Percentiles rank a stretch among this genome's conserved stretches.
Conservation (phyloP, 2,113 vertebrate species). For the Baryphthengus martii region DNA sequence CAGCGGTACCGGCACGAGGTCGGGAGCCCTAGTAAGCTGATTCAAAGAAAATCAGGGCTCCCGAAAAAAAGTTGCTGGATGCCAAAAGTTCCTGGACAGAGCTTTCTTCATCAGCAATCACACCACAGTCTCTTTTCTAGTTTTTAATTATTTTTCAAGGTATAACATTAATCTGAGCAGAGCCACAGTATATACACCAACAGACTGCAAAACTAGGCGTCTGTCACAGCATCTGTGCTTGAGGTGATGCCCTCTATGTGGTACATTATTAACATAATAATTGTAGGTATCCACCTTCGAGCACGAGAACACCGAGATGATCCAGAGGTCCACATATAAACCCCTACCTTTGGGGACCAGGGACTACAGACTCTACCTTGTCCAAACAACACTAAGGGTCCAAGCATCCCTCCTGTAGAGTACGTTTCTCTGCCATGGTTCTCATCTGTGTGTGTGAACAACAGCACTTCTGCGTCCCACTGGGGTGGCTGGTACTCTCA, state of each 20-base stretch:
- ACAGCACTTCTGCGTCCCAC: not conserved
- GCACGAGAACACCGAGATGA: not conserved
- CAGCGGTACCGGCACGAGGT: accelerated
- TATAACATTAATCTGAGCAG: not conserved
- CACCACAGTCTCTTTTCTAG: not conserved
- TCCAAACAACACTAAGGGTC: not conserved
- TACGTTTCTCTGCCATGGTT: not conserved
- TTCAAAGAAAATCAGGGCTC: not conserved
- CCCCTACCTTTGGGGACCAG: not conserved
- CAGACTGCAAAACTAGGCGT: not conserved
- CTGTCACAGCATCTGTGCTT: not conserved
- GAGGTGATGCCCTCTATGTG: not conserved
- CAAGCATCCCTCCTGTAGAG: accelerated
- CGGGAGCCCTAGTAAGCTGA: not conserved
- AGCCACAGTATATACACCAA: not conserved
- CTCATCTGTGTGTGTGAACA: not conserved
- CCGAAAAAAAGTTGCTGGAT: not conserved
- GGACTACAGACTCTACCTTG: not conserved
- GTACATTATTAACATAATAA: not conserved
- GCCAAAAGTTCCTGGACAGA: not conserved
- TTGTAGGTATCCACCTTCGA: not conserved
- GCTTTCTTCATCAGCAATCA: not conserved
- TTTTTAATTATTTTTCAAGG: not conserved
- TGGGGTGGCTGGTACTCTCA: not conserved
- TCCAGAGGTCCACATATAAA: not conserved